These are phyloP conservation scores for Athrips mouffetella DNA, from an alignment of 2,888 invertebrate genomes.

Conservation along the genomic window DNA sequence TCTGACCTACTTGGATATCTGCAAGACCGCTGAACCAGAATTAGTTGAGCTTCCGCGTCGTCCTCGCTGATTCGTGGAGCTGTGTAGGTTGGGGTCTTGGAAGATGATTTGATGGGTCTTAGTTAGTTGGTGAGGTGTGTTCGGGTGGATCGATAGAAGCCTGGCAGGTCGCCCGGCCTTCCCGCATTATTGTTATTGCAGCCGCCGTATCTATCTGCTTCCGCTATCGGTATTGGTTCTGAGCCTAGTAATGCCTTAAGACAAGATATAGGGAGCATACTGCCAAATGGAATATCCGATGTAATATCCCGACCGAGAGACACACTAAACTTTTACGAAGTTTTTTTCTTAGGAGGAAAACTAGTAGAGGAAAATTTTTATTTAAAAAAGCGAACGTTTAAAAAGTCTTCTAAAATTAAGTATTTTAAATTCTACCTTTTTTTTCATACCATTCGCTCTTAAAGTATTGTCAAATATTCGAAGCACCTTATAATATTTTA, in stretches of 20 bases:
- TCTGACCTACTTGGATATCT: conserved; percentile 75
- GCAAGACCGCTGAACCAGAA: conserved; percentile 49
- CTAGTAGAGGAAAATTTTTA: no score
- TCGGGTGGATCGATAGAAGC: conserved; percentile 65
- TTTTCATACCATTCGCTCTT: background rate
- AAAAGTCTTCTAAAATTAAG: no score
- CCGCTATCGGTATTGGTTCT: conserved; percentile 60
- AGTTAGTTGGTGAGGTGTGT: conserved; percentile 50
- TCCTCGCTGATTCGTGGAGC: conserved; percentile 36
- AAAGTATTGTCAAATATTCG: background rate
- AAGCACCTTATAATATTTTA: conserved; percentile 10
- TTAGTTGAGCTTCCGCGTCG: conserved; percentile 45
- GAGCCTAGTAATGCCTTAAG: conserved; percentile 62
- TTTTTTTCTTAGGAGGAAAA: no score
- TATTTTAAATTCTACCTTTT: no score
- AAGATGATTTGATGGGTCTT: conserved; percentile 58
- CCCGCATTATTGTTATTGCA: conserved; percentile 77
- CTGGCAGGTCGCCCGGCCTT: conserved; percentile 76
- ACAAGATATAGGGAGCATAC: conserved; percentile 52
- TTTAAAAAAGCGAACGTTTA: no score
- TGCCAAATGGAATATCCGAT: conserved; percentile 30
- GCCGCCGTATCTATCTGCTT: conserved; percentile 67
- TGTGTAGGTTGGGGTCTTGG: conserved; percentile 40
- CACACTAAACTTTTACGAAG: background rate
- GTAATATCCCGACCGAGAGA: background rate